phyloP scores from a whole-genome alignment of 2,797 vertebrate species.

The Cyprinodon diabolis region DNA sequence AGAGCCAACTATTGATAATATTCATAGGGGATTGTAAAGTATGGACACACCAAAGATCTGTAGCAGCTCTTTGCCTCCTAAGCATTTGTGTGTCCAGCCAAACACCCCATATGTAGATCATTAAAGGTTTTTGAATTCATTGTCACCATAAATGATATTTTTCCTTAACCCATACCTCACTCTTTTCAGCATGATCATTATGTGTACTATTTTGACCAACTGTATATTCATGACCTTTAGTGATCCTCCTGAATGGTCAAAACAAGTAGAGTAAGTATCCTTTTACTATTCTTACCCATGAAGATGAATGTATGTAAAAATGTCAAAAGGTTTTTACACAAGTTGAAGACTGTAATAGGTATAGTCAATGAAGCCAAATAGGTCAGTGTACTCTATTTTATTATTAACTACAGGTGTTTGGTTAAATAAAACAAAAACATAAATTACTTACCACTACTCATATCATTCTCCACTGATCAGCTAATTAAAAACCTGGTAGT shows the following conservation, averaged over 20 bases:
- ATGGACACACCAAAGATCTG: slow-evolving; percentile 32
- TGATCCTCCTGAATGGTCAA: slow-evolving; percentile 99
- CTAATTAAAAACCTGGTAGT: neutral
- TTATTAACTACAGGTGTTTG: neutral
- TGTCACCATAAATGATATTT: slow-evolving; percentile 20
- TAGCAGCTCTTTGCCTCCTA: slow-evolving; percentile 33
- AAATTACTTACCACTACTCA: no score
- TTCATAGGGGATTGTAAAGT: slow-evolving; percentile 37
- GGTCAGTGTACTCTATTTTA: neutral
- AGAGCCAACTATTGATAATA: neutral
- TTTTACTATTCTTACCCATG: slow-evolving; percentile 19
- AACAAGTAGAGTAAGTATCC: slow-evolving; percentile 99
- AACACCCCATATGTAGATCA: neutral
- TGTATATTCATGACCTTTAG: slow-evolving; percentile 99
- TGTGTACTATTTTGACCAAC: slow-evolving; percentile 99
- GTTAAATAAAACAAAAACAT: neutral
- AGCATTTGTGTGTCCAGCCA: neutral
- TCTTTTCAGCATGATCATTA: slow-evolving; percentile 99
- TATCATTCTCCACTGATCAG: neutral
- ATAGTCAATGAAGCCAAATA: neutral
- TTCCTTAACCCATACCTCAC: slow-evolving; percentile 83
- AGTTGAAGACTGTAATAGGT: neutral
- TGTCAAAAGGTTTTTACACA: neutral
- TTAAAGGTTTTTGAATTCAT: neutral
- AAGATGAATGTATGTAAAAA: slow-evolving; percentile 20